Conservation (phyloP, 2,888 invertebrate species). For the Pomacea canaliculata region DNA sequence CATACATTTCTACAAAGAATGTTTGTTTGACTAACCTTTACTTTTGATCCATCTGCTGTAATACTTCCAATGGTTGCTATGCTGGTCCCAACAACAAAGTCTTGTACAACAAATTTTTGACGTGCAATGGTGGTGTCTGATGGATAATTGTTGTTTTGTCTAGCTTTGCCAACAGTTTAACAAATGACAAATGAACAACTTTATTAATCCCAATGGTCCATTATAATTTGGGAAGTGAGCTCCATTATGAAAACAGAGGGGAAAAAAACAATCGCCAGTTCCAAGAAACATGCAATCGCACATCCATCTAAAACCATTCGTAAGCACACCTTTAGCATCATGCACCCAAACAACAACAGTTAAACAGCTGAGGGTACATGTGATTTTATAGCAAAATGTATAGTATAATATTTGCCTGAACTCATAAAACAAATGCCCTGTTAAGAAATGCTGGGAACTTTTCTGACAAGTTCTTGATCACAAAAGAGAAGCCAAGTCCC, state of each 20-base stretch:
- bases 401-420: too few species aligned
- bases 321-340: too few species aligned
- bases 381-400: too few species aligned
- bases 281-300: background rate
- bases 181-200: background rate
- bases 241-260: background rate
- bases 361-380: too few species aligned
- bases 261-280: background rate
- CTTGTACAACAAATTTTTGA: slow-evolving; percentile 62
- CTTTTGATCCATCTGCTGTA: slow-evolving; percentile 64
- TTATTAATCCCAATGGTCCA: background rate
- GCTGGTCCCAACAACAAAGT: slow-evolving; percentile 68
- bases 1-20: background rate
- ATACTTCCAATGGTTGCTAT: slow-evolving; percentile 66
- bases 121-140: slow-evolving; percentile 67
- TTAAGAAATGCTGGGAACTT: too few species aligned
- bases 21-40: slow-evolving; percentile 49
- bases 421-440: too few species aligned
- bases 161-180: slow-evolving; percentile 29
- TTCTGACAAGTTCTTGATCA: too few species aligned
- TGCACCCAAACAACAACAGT: too few species aligned
- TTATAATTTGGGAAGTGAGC: background rate
- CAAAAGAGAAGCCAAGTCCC: too few species aligned
- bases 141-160: slow-evolving; percentile 60
- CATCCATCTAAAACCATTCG: too few species aligned